These are phyloP conservation scores for Hypolimnas misippus DNA, from an alignment of 2,888 invertebrate genomes.

Conservation along the genomic window DNA sequence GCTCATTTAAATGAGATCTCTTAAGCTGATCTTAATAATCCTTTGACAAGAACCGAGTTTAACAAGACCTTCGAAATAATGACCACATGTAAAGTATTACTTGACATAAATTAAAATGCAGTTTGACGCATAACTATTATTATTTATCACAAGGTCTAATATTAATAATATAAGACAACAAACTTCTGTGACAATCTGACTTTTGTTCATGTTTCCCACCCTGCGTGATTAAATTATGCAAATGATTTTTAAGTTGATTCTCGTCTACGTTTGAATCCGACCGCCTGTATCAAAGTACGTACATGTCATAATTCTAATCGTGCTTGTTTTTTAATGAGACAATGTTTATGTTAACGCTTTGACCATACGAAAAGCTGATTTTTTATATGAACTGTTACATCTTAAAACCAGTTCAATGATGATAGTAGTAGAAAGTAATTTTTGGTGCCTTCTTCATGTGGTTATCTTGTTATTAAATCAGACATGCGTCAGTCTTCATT, in stretches of 20 bases:
- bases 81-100: conserved; percentile 17
- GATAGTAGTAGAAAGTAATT: not conserved
- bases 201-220: conserved; percentile 8
- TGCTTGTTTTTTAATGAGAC: not conserved
- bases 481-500: not conserved
- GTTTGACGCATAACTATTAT: conserved; percentile 40
- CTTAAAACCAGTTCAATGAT: not conserved
- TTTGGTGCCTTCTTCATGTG: not conserved
- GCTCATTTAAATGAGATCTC: conserved; percentile 39
- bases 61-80: conserved; percentile 34
- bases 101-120: conserved; percentile 33
- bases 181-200: not conserved
- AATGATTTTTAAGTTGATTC: not conserved
- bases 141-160: conserved; percentile 33
- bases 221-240: conserved; percentile 3
- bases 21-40: conserved; percentile 27
- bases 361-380: not conserved
- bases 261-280: not conserved
- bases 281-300: not conserved
- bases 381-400: not conserved
- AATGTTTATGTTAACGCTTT: not conserved
- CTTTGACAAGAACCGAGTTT: conserved; percentile 34
- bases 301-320: conserved; percentile 1
- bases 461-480: not conserved
- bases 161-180: not conserved